Conservation (phyloP, 2,797 vertebrate genomes). For the Syndactyla subalaris region DNA sequence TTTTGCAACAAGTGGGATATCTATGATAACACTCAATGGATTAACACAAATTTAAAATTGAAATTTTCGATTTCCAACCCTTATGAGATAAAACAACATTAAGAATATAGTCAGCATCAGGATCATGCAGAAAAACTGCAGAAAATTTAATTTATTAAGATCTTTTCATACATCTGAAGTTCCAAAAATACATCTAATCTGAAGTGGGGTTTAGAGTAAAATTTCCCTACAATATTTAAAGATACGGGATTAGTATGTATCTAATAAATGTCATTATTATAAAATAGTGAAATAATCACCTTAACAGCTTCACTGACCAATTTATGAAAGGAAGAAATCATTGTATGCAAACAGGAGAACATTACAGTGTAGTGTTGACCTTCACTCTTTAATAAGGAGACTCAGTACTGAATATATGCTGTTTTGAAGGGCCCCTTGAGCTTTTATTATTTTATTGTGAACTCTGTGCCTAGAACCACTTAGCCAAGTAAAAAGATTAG, state of each 20-base stretch:
- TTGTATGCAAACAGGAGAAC: background rate
- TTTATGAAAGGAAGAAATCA: background rate
- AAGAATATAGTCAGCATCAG: background rate
- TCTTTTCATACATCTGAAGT: background rate
- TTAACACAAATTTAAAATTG: background rate
- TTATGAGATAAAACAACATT: background rate
- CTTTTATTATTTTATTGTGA: conserved; percentile 49
- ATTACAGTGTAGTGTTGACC: conserved; percentile 15
- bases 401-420: background rate
- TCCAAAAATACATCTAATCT: background rate
- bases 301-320: background rate
- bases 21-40: background rate
- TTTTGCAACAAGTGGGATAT: background rate
- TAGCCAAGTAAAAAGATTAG: conserved; percentile 58
- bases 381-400: background rate
- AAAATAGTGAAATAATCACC: background rate
- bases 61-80: background rate
- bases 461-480: conserved; percentile 55
- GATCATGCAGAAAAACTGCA: background rate
- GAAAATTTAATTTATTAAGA: background rate
- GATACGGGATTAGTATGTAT: background rate
- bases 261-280: background rate
- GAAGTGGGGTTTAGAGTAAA: background rate
- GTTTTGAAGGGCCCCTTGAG: background rate
- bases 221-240: background rate